Evolutionary conservation across 2,888 invertebrate species (phyloP), one percentile per base, ranked within the genome.

Genomic region (Meliscaeva auricollis): DNA sequence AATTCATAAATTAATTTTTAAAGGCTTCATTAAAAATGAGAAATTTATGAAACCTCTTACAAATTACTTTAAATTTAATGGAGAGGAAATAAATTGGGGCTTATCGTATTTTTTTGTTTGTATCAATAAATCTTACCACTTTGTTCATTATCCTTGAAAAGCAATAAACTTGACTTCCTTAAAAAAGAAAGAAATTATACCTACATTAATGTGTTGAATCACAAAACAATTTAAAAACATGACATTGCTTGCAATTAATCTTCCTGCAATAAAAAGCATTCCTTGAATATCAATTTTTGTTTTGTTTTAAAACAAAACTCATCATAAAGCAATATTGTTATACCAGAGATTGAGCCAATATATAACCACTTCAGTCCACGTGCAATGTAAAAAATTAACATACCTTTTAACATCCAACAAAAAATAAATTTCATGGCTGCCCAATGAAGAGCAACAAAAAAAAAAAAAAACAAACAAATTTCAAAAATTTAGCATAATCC

Each of bases 401-500:
- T 62, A 38, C 13, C 38, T 9, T 38, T 38, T 38, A 8, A 17
- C 13, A 15, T 13, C 11, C 41, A 11, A n/a, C 15, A 54, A 46
- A 32, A 35, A 64, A 30, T 17, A 26, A 11, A 38, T 9, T 38
- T 32, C 64, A 64, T 46, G 64, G 64, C 22, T 48, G 9, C n/a
- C 46, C 44, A 46, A 56, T 26, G 64, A 72, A 69, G 41, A 41
- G 48, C 58, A 26, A 26, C n/a, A n/a, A n/a, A 46, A 56, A 56
- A 7, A 66, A 73, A 56, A 3, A 44, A 62, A 69, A 26, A 20
- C 44, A 7, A 9, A 35, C 35, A 35, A 3, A 35, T 8, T 7
- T n/a, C n/a, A 70, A 22, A 17, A 41, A 38, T n/a, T 70, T 46
- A 48, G n/a, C 70, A 64, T 46, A 64, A 64, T 46, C 17, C 64